Percentiles rank a stretch among this genome's conserved stretches.
Evolutionary conservation across 2,113 vertebrate species (phyloP).

Genomic region (Falcunculus frontatus): DNA sequence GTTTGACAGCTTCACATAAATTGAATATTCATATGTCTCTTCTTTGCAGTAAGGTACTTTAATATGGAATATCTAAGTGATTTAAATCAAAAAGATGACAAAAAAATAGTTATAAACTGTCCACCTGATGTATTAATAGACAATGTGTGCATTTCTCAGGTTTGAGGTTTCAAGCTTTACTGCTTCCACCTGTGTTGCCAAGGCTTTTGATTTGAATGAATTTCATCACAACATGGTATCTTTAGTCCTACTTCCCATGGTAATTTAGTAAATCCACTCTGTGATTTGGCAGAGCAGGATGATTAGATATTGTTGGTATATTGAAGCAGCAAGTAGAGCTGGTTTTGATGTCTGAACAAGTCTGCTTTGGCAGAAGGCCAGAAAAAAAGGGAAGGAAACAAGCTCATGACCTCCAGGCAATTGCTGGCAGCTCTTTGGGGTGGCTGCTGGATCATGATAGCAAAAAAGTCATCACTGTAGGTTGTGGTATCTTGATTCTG

Average conservation of each 20-base stretch:
- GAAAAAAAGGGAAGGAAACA: constrained; percentile 32
- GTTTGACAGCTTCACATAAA: not conserved
- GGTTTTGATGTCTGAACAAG: constrained; percentile 30
- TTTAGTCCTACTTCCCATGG: not conserved
- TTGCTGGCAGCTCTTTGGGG: not conserved
- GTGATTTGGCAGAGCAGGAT: not conserved
- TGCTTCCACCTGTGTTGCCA: not conserved
- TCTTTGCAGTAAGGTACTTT: not conserved
- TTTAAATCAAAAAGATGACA: not conserved
- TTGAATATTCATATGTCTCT: not conserved
- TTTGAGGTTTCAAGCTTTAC: not conserved
- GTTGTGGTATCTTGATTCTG: not conserved
- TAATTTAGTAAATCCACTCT: not conserved
- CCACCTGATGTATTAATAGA: not conserved
- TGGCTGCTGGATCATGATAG: not conserved
- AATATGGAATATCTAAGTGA: not conserved
- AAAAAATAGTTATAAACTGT: not conserved
- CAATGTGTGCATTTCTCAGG: not conserved
- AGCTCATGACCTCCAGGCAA: constrained; percentile 28
- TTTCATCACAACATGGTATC: not conserved
- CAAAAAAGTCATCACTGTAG: not conserved
- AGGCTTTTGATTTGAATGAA: not conserved
- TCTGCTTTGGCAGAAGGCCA: constrained; percentile 37
- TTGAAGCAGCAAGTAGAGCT: not conserved
- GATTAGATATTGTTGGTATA: not conserved